Percentiles rank a stretch among this genome's conserved stretches.
Conservation (phyloP, 2,113 vertebrate genomes). For the Eurystomus gularis region DNA sequence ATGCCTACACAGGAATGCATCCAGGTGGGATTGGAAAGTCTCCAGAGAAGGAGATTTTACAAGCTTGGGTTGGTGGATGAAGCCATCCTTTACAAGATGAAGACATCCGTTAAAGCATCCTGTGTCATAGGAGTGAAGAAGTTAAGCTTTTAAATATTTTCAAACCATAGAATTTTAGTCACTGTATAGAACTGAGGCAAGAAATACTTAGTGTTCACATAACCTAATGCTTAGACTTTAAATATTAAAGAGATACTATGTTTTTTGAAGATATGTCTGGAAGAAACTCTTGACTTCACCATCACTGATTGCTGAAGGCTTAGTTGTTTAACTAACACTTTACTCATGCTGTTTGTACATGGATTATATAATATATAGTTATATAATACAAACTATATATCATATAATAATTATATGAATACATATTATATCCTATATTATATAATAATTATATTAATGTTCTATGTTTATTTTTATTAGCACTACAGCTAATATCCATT, state of each 20-base stretch:
- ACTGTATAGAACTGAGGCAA: neutral
- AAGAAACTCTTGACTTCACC: neutral
- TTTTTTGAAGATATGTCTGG: neutral
- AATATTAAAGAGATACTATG: neutral
- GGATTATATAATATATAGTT: neutral
- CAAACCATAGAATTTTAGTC: neutral
- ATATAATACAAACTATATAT: no score
- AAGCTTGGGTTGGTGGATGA: no score
- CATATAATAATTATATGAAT: no score
- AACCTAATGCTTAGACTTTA: neutral
- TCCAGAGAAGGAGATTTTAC: no score
- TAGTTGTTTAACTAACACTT: neutral
- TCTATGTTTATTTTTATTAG: neutral
- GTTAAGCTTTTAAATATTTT: neutral
- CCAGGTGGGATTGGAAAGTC: no score
- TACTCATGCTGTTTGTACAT: neutral
- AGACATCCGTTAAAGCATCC: neutral
- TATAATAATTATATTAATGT: neutral
- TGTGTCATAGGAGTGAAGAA: neutral
- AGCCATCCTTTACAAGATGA: no score
- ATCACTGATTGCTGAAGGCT: neutral
- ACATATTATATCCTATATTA: no score
- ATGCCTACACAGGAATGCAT: no score
- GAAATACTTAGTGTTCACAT: neutral
- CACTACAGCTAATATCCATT: neutral